Evolutionary conservation across 2,888 invertebrate species (phyloP).

Genomic region (Sisyra nigra): DNA sequence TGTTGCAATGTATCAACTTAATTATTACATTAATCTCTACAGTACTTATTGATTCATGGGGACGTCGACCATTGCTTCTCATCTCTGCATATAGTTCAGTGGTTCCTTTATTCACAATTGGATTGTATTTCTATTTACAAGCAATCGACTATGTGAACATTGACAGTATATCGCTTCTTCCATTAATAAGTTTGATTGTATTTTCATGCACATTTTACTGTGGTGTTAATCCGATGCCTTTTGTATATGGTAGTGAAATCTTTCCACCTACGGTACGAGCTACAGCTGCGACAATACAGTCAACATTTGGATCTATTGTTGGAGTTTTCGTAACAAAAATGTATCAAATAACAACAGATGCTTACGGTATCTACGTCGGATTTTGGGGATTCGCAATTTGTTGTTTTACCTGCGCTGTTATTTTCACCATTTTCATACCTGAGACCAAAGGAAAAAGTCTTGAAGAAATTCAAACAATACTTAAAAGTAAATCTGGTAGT

Average conservation of each 20-base stretch:
- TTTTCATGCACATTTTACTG: not conserved
- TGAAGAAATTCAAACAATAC: slow-evolving; percentile 20
- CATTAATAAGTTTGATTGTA: not conserved
- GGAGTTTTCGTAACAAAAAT: slow-evolving; percentile 24
- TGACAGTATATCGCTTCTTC: not conserved
- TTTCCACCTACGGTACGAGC: slow-evolving; percentile 31
- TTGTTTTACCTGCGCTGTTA: slow-evolving; percentile 18
- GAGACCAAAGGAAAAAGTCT: slow-evolving; percentile 18
- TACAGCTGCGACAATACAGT: slow-evolving; percentile 28
- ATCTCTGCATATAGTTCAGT: not conserved
- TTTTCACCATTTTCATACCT: slow-evolving; percentile 21
- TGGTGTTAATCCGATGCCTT: too few species aligned
- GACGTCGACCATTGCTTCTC: not conserved
- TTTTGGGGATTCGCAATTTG: slow-evolving; percentile 22
- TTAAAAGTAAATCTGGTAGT: too few species aligned
- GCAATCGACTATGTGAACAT: not conserved
- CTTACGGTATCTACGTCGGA: slow-evolving; percentile 19
- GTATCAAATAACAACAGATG: slow-evolving; percentile 19
- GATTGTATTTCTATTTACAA: not conserved
- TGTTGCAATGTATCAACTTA: not conserved
- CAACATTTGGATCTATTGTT: slow-evolving; percentile 25
- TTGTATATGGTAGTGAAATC: slow-evolving; percentile 19
- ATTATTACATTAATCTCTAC: not conserved
- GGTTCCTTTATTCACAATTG: not conserved
- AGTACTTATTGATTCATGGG: not conserved